Base-by-base conservation (phyloP, 2,888 invertebrate species). In the Lordiphosa andalusiaca region DNA sequence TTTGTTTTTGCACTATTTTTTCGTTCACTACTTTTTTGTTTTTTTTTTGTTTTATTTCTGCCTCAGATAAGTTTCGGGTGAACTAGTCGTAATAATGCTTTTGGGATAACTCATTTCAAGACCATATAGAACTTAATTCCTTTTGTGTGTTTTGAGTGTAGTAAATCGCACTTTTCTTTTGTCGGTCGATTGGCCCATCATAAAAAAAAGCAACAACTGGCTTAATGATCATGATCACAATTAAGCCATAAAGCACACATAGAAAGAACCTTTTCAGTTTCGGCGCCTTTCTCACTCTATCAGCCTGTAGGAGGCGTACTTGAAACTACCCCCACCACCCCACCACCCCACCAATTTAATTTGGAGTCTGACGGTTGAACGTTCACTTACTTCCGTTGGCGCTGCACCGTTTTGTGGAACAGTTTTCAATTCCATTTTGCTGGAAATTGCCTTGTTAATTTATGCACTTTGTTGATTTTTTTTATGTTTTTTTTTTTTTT, bases 101-200 rank as follows among this genome's bases (percentile, higher is more conserved):
- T 44, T 16, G 33, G 30, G 44, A 44, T 44, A 44, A 6, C 16
- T 30, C 25, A 44, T 44, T 30, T 2, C 30, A 10, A 33, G 33
- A 33, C 44, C 33, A 44, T 44, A 44, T 44, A 42, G 16, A 33
- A 44, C 13, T 9, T 44, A 30, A 9, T 30, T 30, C 25, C 4
- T 2, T 21, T 13, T 21, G 13, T 10, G 39, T 35, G 21, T 19
- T 51, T 6, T 10, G 37, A 25, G 30, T 40, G 40, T 38, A 30
- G 53, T 59, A 55, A 62, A 54, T 50, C 53, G 48, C 44, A 52
- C 4, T 42, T 39, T 53, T 66, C 52, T 44, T 65, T 66, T 64
- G 64, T 63, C 63, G 63, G 68, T 53, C 66, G 54, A 69, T 60
- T 69, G 53, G 65, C 48, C 54, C 68, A 21, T 52, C 41, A 58